Evolutionary conservation across 2,888 invertebrate genomes (phyloP).

Genomic region (Escarpia spicata): DNA sequence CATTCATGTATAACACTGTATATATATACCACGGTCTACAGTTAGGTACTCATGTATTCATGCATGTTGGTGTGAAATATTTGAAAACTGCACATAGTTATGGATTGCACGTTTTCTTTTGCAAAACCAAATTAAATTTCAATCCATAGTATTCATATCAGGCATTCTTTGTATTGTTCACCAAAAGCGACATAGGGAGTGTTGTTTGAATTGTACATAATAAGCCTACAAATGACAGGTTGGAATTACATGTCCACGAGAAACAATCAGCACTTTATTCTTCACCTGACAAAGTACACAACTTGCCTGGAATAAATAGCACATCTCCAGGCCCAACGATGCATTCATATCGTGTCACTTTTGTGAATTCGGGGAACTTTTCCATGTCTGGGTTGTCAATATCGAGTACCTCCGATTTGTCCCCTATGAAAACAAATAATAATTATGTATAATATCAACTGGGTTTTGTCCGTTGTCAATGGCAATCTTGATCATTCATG

Average conservation of each 20-base stretch:
- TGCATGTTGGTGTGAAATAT: no score
- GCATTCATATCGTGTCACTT: constrained; percentile 64
- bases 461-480: no score
- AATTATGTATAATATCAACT: background rate
- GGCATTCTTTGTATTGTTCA: no score
- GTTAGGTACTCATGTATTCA: no score
- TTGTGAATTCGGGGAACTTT: constrained; percentile 66
- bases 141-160: no score
- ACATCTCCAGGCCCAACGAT: constrained; percentile 68
- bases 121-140: no score
- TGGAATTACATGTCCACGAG: background rate
- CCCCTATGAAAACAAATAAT: constrained; percentile 58
- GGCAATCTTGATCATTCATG: no score
- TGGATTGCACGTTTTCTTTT: no score
- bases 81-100: no score
- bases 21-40: background rate
- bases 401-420: constrained; percentile 69
- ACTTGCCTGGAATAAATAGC: constrained; percentile 68
- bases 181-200: no score
- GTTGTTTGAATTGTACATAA: no score
- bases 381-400: constrained; percentile 67
- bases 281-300: constrained; percentile 9
- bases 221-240: no score
- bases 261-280: background rate
- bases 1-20: background rate